Base-by-base conservation (phyloP, 2,888 invertebrate genomes). In the Epinotia brunnichana region DNA sequence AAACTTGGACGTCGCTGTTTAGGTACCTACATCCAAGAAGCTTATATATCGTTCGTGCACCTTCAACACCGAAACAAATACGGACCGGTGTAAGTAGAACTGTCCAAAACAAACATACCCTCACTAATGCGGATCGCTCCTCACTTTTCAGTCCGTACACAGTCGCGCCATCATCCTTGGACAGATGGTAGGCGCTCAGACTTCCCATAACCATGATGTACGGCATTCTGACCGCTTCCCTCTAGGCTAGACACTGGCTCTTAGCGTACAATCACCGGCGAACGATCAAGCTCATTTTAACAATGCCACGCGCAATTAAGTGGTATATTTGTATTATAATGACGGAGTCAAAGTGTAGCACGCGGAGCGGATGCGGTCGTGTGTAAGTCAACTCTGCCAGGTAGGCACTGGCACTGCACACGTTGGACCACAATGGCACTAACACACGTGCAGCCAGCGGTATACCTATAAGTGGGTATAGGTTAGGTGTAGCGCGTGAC, bases 141-240 rank as follows among this genome's bases (percentile, higher is more conserved):
- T 93, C 92, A 74, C 90, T 90, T 78, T 93, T 92, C 67, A 93
- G 85, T 74, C 93, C 93, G 76, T 91, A 92, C 61, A 93, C 92
- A 39, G 92, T 90, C 19, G 91, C 91, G 61, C 92, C 91, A 76
- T 93, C 93, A 78, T 91, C 92, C 79, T 91, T 92, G 5, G 90
- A 90, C 3, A 93, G 86, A 80, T 92, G 90, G 72, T 85, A 87
- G 72, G 91, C 88, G 75, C 88, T 91, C 24, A 94, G 85, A 81
- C 89, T 90, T 61, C 93, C 93, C 89, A 92, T 92, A 74, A 93
- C 90, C 91, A 93, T 93, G 69, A 94, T 88, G 80, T 94, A 94
- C 76, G 93, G 93, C 93, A 94, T 93, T 62, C 78, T 89, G 75
- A 19, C 62, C 41, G 75, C 70, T 67, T 77, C 21, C 74, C 70